Base-by-base conservation (phyloP, 2,113 vertebrate species). In the Brachionichthys hirsutus region DNA sequence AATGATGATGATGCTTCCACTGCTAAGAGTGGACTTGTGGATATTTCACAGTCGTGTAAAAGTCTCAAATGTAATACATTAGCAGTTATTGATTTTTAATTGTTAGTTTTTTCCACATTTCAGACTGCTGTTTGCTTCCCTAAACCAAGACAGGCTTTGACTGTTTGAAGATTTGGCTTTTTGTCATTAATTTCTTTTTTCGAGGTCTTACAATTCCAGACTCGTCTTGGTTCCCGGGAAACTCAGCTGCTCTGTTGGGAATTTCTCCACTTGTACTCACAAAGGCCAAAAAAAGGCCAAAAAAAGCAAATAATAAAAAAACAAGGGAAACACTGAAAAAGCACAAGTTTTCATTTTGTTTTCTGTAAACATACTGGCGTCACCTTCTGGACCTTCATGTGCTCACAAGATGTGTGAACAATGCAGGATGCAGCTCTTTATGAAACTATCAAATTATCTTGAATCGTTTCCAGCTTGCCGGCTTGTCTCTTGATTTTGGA, bases 141-240 rank as follows among this genome's bases (percentile, higher is more conserved):
- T 30, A 30, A 66, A 34, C 38, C 16, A 1, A 46, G 30, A 57
- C 12, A 30, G 20, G 42, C 38, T 11, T 0, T 18, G 18, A 62
- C 54, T 61, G 58, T 50, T 18, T 45, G 13, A 40, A 40, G 57
- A 48, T 65, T 73, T 64, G 16, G 43, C 22, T 46, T 67, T 75
- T 80, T 44, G 41, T 47, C 52, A n/a, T 41, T 44, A 65, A 72
- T 56, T 53, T 53, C 9, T 45, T 7, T 66, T n/a, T 7, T 16
- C 65, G 60, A 53, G 62, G 40, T 10, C 38, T 68, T 45, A 50
- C 41, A 11, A 16, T 30, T 30, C 24, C 24, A 46, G 48, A 47
- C 79, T 77, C 54, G 64, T 75, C 22, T 38, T 30, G 6, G 19
- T 11, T 11, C 47, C 48, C 71, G 62, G 48, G 50, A 76, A 64